Evolutionary conservation across 2,113 vertebrate genomes (phyloP).

Genomic region (Sinocyclocheilus anshuiensis): DNA sequence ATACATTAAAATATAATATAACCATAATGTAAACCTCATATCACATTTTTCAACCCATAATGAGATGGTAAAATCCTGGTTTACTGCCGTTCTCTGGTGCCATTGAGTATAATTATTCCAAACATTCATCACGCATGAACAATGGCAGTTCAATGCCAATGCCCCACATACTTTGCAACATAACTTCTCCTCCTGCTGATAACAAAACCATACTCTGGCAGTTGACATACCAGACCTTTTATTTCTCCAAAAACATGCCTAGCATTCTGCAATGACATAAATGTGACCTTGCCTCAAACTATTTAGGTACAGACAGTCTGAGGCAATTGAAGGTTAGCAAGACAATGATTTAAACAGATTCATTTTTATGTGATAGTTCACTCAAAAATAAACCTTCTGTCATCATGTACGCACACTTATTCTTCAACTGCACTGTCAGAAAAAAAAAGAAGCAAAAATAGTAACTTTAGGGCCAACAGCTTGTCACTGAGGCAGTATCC

Average conservation of each 20-base stretch:
- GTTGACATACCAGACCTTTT: neutral
- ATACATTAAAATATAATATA: constrained; percentile 16
- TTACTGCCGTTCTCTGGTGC: neutral
- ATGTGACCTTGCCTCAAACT: neutral
- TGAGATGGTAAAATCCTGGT: neutral
- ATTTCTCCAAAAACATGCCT: neutral
- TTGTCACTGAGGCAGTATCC: neutral
- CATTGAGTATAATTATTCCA: constrained; percentile 1
- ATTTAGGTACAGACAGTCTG: neutral
- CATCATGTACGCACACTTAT: neutral
- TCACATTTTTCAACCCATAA: neutral
- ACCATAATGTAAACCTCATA: neutral
- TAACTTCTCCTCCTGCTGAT: constrained; percentile 15
- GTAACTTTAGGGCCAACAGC: neutral
- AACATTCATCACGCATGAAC: constrained; percentile 27
- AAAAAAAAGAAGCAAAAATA: neutral
- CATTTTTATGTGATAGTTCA: neutral
- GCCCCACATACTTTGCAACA: constrained; percentile 26
- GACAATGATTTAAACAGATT: constrained; percentile 23
- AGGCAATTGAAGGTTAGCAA: neutral
- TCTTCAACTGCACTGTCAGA: neutral
- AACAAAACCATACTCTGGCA: constrained; percentile 3
- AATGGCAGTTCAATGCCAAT: constrained; percentile 30
- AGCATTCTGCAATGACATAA: neutral
- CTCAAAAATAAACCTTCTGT: neutral